phyloP scores from a whole-genome alignment of 1,140 invertebrate genomes.

The Oedothorax gibbosus region DNA sequence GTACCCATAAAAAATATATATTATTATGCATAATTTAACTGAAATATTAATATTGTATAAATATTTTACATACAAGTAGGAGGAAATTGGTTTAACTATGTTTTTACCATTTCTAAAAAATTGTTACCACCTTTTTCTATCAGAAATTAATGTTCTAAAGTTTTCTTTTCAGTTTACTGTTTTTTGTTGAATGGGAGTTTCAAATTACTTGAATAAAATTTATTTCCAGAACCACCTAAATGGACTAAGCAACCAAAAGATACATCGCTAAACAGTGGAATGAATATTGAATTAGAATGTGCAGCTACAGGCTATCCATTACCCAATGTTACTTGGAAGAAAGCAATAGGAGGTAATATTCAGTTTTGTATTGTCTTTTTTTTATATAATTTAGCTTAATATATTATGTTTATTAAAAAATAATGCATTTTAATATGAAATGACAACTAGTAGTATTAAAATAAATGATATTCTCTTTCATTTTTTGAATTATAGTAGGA shows the following conservation, averaged over 20 bases:
- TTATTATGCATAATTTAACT: not conserved
- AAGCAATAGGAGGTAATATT: not conserved
- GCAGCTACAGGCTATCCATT: conserved; percentile 71
- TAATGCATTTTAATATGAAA: too few species aligned
- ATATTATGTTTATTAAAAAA: too few species aligned
- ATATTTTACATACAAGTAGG: not conserved
- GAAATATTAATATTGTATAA: not conserved
- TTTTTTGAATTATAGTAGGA: too few species aligned
- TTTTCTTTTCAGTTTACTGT: too few species aligned
- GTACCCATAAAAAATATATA: conserved; percentile 67
- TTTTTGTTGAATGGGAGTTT: too few species aligned
- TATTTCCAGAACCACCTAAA: conserved; percentile 69
- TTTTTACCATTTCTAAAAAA: not conserved
- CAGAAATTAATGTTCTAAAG: too few species aligned
- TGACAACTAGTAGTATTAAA: too few species aligned
- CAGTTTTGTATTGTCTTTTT: too few species aligned
- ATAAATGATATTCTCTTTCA: too few species aligned
- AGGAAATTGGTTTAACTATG: not conserved
- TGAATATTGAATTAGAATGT: conserved; percentile 68
- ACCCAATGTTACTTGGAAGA: conserved; percentile 72
- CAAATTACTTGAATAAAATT: too few species aligned
- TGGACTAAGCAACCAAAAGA: conserved; percentile 72
- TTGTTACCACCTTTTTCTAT: too few species aligned
- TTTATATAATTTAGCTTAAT: too few species aligned
- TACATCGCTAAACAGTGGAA: conserved; percentile 68